These are phyloP conservation scores for Fulica atra DNA, from an alignment of 2,113 vertebrate genomes.

Conservation along the genomic window DNA sequence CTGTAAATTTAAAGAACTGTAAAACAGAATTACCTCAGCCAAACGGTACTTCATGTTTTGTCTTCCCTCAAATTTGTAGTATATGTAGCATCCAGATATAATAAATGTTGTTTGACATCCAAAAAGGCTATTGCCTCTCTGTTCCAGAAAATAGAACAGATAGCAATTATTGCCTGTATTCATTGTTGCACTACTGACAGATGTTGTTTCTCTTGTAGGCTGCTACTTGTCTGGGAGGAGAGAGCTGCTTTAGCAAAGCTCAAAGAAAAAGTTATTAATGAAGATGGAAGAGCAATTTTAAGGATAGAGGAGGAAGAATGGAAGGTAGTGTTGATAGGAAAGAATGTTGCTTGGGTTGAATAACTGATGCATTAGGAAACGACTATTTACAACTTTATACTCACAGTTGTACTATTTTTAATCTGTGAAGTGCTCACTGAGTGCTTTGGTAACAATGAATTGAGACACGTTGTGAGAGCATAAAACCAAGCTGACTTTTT, in stretches of 20 bases:
- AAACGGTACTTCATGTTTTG: neutral
- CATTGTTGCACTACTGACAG: neutral
- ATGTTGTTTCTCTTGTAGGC: constrained; percentile 65
- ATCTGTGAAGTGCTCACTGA: neutral
- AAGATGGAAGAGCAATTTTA: constrained; percentile 87
- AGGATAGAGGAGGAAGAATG: constrained; percentile 93
- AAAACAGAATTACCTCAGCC: neutral
- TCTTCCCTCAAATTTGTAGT: neutral
- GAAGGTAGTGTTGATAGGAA: constrained; percentile 80
- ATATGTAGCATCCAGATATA: neutral
- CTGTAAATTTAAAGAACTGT: neutral
- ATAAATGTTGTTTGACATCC: neutral
- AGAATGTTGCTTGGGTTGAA: neutral
- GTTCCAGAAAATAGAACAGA: neutral
- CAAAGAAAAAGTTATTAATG: constrained; percentile 84
- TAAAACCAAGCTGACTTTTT: neutral
- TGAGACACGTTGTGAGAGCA: neutral
- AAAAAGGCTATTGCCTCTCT: neutral
- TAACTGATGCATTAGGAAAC: neutral
- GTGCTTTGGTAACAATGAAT: neutral
- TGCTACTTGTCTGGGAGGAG: constrained; percentile 88
- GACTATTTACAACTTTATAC: neutral
- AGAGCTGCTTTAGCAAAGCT: constrained; percentile 85
- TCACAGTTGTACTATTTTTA: neutral
- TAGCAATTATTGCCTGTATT: neutral